Base-by-base conservation (phyloP, 2,888 invertebrate genomes). In the Myopa tessellatipennis region DNA sequence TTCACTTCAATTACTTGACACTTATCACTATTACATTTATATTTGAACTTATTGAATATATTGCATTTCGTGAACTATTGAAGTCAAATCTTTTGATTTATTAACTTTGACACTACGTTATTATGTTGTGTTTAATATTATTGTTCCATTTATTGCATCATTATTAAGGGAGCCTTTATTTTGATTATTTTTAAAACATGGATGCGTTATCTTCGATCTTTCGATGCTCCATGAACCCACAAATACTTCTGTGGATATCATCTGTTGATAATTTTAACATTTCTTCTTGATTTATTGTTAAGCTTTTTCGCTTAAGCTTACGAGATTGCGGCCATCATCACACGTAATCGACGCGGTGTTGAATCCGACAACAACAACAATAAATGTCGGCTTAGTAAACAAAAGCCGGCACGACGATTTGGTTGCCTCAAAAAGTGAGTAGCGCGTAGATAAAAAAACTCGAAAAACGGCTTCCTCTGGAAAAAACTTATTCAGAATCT, bases 351-450 rank as follows among this genome's bases (percentile, higher is more conserved):
- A 34, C 36, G 7, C 38, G 14, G 5, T 26, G 26, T 8, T 36
- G 7, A 40, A 12, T 34, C 63, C 67, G 67, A 67, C 65, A 40
- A 52, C 61, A 34, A 74, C 63, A 36, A 63, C 18, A 16, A 34
- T 18, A 12, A 69, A 58, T 36, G 26, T 18, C 63, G 65, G 65
- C 74, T 26, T 60, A 50, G 34, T 50, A 52, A 40, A 73, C 61
- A 63, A 73, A 61, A 73, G 34, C 50, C 65, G 63, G 52, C 65
- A 36, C 65, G 52, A 65, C 65, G 52, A 45, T 52, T 74, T 74
- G 65, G 52, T 40, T 74, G n/a, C 14, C 14, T 45, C 63, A 63
- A 61, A 45, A 26, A 26, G 26, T 26, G 26, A 26, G 26, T 26
- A 26, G 26, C 26, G 26, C 1, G 26, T 26, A 26, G 26, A 26